Evolutionary conservation across 2,888 invertebrate genomes (phyloP).

Genomic region (Philhelius pedissequus): DNA sequence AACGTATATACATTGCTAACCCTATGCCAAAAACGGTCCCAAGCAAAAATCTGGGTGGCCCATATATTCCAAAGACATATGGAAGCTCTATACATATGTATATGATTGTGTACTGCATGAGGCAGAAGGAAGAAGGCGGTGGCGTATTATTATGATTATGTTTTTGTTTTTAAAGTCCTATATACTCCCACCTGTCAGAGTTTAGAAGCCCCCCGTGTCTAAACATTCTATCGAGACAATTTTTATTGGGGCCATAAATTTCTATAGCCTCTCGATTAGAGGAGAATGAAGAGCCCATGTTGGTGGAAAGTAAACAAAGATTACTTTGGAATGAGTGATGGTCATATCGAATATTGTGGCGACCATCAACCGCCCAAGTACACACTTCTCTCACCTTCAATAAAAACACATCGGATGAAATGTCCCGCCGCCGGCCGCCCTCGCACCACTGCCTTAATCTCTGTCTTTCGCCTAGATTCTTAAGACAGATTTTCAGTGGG

Average conservation of each 20-base stretch:
- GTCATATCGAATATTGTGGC: conserved; percentile 37
- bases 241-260: conserved; percentile 50
- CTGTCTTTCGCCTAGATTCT: neutral
- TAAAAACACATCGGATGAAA: neutral
- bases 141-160: neutral
- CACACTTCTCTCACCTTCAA: conserved; percentile 44
- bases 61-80: conserved; percentile 13
- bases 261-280: neutral
- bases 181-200: conserved; percentile 11
- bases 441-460: neutral
- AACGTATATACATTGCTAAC: conserved; percentile 17
- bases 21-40: conserved; percentile 43
- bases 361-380: conserved; percentile 29
- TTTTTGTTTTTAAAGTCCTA: neutral
- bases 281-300: neutral
- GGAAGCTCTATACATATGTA: neutral
- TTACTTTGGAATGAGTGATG: conserved; percentile 43
- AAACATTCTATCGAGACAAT: conserved; percentile 13
- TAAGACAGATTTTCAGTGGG: conserved; percentile 1
- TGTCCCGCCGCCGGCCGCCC: neutral
- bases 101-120: neutral
- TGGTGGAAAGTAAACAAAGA: neutral
- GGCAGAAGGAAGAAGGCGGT: neutral
- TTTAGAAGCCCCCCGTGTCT: neutral
- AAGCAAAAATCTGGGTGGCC: conserved; percentile 58